Evolutionary conservation across 1,140 invertebrate genomes (phyloP), one percentile per base, ranked within the genome.

Genomic region (Brachionus rotundiformis): DNA sequence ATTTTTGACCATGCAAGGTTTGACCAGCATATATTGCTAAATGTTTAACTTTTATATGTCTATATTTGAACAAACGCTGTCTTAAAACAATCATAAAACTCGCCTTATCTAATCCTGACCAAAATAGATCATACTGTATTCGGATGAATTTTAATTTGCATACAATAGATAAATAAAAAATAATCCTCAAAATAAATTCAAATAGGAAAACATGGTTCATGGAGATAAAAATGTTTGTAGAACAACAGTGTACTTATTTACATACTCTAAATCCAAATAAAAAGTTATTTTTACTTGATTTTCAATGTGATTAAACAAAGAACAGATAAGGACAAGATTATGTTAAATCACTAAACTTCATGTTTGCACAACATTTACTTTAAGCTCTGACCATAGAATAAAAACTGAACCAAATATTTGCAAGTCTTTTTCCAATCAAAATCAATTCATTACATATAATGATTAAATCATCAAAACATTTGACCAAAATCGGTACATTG

Each of bases 311-410:
- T 33, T 33, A 29, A 63, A n/a, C 27, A 63, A 63, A 63, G n/a
- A 63, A 8, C 6, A 63, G 25, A 63, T 63, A 23, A 13, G 29
- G 47, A 54, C 47, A 54, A 29, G n/a, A 13, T 63, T 63, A 63
- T 63, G 29, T 63, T 63, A 33, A 63, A 63, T 63, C 61, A 63
- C 23, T 33, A 29, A 29, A 63, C 61, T 63, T 63, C 5, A 63
- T 63, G 2, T 63, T 29, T 63, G 25, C 29, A 63, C 61, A 31
- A 29, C 7, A n/a, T 54, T 54, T 33, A 31, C 11, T 29, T 33
- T 10, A 29, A 31, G 11, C 61, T 27, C 19, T 27, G 7, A 63
- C 5, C 13, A 29, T 31, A 63, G 16, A 27, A 5, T 63, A 63
- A 63, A 54, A 54, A 23, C 23, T 19, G n/a, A 25, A 54, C 10